These are phyloP conservation scores for Apostichopus californicus DNA, from an alignment of 35 echinoderm and acorn worm species.

Conservation along the genomic window DNA sequence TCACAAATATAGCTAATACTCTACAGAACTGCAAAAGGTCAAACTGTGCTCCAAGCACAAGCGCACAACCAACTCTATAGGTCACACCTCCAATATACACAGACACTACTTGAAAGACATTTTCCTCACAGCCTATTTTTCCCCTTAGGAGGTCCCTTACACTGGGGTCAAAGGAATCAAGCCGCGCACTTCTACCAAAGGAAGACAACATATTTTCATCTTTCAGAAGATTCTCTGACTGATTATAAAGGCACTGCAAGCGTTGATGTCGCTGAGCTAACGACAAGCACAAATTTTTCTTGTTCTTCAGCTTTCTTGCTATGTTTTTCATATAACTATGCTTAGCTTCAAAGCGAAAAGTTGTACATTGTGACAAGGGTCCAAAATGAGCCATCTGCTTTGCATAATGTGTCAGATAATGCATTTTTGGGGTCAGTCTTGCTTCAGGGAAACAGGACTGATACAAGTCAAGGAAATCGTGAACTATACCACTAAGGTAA, in stretches of 20 bases:
- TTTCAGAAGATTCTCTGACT: neutral
- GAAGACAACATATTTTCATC: constrained; percentile 9
- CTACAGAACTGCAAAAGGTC: constrained; percentile 26
- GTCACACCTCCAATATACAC: neutral
- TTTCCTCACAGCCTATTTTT: neutral
- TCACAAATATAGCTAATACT: neutral
- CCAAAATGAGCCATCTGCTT: too few species aligned
- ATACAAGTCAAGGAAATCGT: constrained; percentile 34
- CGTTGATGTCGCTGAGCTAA: constrained; percentile 19
- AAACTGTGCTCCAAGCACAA: neutral
- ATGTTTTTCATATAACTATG: neutral
- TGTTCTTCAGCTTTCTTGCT: neutral
- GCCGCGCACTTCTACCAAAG: neutral
- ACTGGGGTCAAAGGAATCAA: neutral
- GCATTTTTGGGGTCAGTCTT: neutral
- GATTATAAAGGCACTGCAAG: neutral
- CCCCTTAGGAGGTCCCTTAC: neutral
- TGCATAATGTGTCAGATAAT: neutral
- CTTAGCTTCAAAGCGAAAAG: constrained; percentile 24
- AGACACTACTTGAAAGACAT: neutral
- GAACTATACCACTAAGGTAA: constrained; percentile 5
- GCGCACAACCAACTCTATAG: neutral
- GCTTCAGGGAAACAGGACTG: neutral
- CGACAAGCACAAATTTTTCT: constrained; percentile 14
- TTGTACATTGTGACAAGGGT: neutral